Conservation (phyloP, 2,888 invertebrate species). For the Andrena minutula region DNA sequence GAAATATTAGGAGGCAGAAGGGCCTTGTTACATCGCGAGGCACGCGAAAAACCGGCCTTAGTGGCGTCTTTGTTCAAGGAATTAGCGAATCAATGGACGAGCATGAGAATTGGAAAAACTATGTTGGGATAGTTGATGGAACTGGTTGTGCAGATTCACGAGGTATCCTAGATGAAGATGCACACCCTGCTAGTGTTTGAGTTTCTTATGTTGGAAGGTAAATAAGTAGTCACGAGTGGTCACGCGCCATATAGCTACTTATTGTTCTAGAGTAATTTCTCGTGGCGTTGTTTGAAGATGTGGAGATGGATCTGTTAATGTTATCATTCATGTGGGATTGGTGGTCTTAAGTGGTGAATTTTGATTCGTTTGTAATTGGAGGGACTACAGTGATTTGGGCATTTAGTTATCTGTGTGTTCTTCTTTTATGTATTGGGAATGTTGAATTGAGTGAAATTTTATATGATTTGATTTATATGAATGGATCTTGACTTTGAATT, state of each 20-base stretch:
- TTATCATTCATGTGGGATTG: no score
- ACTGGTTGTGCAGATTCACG: neutral
- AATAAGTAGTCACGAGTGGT: slow-evolving; percentile 25
- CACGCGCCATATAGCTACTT: neutral
- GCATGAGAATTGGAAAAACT: slow-evolving; percentile 28
- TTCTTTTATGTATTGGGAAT: no score
- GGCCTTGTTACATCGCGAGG: neutral
- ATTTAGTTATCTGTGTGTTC: no score
- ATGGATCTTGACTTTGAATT: no score
- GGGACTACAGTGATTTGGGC: no score
- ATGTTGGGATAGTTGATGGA: neutral
- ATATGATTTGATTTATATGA: no score
- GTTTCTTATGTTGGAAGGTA: slow-evolving; percentile 7
- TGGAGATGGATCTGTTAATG: neutral
- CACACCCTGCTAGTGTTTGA: neutral
- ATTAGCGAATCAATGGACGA: slow-evolving; percentile 7
- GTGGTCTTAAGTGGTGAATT: no score
- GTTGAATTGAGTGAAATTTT: no score
- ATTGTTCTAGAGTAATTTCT: slow-evolving; percentile 8
- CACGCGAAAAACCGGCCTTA: neutral
- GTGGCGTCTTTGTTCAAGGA: neutral
- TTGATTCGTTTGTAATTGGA: no score
- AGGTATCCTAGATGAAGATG: neutral
- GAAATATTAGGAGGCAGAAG: neutral
- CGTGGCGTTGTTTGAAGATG: neutral